Evolutionary conservation across 2,113 vertebrate species (phyloP), one percentile per base, ranked within the genome.

Genomic region (Nansenia antarctica): DNA sequence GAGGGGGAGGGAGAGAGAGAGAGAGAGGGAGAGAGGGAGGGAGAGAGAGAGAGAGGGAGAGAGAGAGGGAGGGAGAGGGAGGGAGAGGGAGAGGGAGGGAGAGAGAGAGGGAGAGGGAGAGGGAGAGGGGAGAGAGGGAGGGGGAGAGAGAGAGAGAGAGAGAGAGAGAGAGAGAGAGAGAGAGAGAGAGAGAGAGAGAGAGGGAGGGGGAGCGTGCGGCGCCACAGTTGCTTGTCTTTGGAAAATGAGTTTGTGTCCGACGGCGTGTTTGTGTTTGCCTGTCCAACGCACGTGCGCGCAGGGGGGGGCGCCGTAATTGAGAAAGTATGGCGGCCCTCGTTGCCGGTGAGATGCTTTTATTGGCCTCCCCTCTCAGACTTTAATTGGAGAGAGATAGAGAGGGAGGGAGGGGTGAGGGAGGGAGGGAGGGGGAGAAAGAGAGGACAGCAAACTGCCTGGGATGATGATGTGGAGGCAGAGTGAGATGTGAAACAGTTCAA

Each of bases 21-120:
- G 63, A 60, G 62, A 74, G 31, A 9, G 49, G 3, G 54, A 58
- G 66, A 39, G 45, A 65, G 59, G 67, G 71, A 42, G 34, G 26
- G 30, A 37, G 58, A 61, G 29, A 49, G 65, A 70, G 62, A 59
- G 37, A 70, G 22, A 57, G 7, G 11, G 35, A 37, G 35, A 37
- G 5, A 37, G 35, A 37, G 35, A 37, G 35, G 11, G 35, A 37
- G 35, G 9, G 35, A 37, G 35, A 37, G 35, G 9, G 35, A 37
- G 35, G 35, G 35, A 42, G 37, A 42, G 37, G 15, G 37, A 42
- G 37, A 37, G 35, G 11, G 35, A 37, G 35, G 35, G 35, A 37
- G 35, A 37, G 35, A 37, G 35, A 37, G 5, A 37, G 35, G 11
- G 5, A 37, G 35, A 37, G 5, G 11, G 5, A 37, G 35, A 37